Percentiles rank a stretch among this genome's conserved stretches.
phyloP scores from a whole-genome alignment of 2,888 invertebrate species.

The Lasioglossum vierecki region DNA sequence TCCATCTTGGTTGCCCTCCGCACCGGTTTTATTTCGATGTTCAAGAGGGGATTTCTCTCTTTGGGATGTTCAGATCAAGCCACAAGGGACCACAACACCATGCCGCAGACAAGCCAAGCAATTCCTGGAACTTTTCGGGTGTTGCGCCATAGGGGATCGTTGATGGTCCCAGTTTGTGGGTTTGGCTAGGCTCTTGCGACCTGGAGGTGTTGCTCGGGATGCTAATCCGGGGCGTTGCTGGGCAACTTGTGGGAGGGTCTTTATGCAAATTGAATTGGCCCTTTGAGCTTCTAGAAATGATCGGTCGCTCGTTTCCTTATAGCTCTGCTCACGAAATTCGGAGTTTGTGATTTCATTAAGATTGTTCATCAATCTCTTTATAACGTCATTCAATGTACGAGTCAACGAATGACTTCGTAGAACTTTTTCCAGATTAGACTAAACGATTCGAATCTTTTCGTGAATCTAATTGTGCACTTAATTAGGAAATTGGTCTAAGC shows the following conservation, averaged over 20 bases:
- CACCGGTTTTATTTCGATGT: constrained; percentile 23
- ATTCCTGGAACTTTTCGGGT: not conserved
- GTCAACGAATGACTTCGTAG: not conserved
- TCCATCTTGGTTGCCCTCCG: constrained; percentile 17
- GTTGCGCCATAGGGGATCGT: not conserved
- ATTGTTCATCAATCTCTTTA: not conserved
- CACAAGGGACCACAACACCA: not conserved
- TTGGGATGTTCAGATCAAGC: not conserved
- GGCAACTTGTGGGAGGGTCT: not conserved
- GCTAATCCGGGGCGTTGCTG: not conserved
- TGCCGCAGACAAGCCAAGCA: not conserved
- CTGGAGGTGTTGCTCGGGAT: not conserved
- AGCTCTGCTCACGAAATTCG: not conserved
- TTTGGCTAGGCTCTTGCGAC: not conserved
- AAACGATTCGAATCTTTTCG: not conserved
- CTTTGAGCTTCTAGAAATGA: not conserved
- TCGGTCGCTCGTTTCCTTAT: not conserved
- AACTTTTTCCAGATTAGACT: not conserved
- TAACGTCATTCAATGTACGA: too few species aligned
- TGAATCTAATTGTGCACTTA: too few species aligned
- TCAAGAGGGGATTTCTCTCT: not conserved
- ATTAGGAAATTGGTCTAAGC: too few species aligned
- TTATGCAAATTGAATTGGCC: not conserved
- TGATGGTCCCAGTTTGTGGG: not conserved
- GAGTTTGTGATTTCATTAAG: not conserved